A percentile compares a stretch with the other conserved stretches of the same genome.
These are phyloP conservation scores for Accipiter cooperii DNA, from an alignment of 2,113 vertebrate species.

Conservation along the genomic window DNA sequence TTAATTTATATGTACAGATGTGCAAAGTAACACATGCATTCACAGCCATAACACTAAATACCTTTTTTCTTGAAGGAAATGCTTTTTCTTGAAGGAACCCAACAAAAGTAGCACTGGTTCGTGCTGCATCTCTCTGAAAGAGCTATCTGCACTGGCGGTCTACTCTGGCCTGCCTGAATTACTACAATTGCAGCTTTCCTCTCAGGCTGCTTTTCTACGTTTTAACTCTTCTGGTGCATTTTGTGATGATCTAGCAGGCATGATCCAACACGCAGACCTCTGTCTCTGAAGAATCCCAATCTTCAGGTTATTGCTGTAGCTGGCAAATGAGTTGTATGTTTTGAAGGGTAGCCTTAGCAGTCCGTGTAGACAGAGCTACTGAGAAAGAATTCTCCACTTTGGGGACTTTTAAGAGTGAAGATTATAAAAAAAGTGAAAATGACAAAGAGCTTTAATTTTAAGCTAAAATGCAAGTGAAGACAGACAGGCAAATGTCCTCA, in stretches of 20 bases:
- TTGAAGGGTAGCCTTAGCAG: neutral
- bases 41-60: neutral
- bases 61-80: neutral
- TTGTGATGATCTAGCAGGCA: neutral
- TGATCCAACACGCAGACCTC: neutral
- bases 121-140: neutral
- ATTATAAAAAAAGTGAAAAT: slow-evolving; percentile 8
- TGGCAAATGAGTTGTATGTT: neutral
- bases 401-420: neutral
- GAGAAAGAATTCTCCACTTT: neutral
- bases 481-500: slow-evolving; percentile 35
- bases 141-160: accelerated
- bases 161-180: neutral
- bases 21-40: neutral
- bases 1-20: neutral
- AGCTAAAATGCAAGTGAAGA: slow-evolving; percentile 38
- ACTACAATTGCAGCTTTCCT: neutral
- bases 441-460: slow-evolving; percentile 53
- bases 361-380: neutral
- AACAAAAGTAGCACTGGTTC: neutral
- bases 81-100: neutral
- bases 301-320: neutral
- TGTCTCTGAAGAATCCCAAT: neutral
- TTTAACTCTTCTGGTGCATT: neutral
- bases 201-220: neutral